phyloP scores from a whole-genome alignment of 2,113 vertebrate genomes.

The Poecile atricapillus region DNA sequence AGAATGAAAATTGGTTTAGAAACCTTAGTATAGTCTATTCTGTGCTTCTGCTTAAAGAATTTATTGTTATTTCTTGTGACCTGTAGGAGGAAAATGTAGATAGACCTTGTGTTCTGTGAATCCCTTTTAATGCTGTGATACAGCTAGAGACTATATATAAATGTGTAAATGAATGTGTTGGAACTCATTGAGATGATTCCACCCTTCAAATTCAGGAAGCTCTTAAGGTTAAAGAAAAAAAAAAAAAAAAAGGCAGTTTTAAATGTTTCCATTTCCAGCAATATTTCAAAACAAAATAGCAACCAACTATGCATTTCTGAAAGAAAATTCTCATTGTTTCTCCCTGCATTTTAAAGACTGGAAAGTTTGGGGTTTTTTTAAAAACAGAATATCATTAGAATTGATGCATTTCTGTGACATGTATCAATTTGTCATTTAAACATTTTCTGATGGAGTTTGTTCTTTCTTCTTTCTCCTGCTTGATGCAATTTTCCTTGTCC shows the following conservation, averaged over 20 bases:
- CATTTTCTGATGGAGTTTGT: not conserved
- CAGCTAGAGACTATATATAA: not conserved
- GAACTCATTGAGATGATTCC: not conserved
- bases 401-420: not conserved
- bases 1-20: conserved; percentile 47
- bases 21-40: not conserved
- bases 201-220: not conserved
- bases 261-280: not conserved
- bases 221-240: not conserved
- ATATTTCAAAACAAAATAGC: not conserved
- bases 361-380: not conserved
- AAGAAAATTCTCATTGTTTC: not conserved
- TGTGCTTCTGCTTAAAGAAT: not conserved
- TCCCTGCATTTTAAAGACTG: not conserved
- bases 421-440: not conserved
- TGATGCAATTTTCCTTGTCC: not conserved
- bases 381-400: not conserved
- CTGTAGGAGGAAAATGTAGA: not conserved
- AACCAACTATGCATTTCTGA: not conserved
- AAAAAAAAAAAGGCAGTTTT: not conserved
- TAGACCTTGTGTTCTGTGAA: not conserved
- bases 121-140: not conserved
- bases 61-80: not conserved
- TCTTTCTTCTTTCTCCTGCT: not conserved
- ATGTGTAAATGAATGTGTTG: not conserved